These are phyloP conservation scores for Nannoperca obscura DNA, from an alignment of 2,797 vertebrate species.

Conservation along the genomic window DNA sequence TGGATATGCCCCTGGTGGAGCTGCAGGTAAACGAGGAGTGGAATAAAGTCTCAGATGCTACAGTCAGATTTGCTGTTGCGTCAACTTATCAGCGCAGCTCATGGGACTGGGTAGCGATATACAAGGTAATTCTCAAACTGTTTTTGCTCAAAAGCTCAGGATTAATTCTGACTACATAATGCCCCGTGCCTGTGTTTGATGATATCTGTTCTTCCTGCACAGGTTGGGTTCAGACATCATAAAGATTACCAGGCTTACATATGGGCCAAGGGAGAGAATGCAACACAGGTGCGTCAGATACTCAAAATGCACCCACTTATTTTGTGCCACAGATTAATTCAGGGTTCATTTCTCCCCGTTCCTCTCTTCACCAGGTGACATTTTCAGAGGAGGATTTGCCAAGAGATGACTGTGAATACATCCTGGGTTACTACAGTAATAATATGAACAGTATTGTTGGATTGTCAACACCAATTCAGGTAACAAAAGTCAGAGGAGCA, in stretches of 20 bases:
- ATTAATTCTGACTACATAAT: neutral
- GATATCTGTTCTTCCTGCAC: slow-evolving; percentile 7
- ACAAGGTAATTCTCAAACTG: slow-evolving; percentile 85
- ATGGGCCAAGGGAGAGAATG: slow-evolving; percentile 93
- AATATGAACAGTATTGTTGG: slow-evolving; percentile 92
- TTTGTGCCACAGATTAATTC: slow-evolving; percentile 3
- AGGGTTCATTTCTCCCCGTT: neutral
- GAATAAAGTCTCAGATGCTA: slow-evolving; percentile 90
- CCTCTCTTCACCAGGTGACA: slow-evolving; percentile 83
- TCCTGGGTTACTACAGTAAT: slow-evolving; percentile 95
- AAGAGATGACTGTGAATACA: slow-evolving; percentile 92
- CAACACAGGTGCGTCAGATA: slow-evolving; percentile 71
- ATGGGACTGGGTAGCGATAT: slow-evolving; percentile 99
- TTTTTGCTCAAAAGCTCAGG: neutral
- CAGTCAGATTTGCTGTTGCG: slow-evolving; percentile 89
- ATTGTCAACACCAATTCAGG: slow-evolving; percentile 94
- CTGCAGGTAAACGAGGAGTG: slow-evolving; percentile 93
- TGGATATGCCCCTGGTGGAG: slow-evolving; percentile 89
- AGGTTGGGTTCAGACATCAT: slow-evolving; percentile 88
- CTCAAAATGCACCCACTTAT: neutral
- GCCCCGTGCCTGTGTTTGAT: neutral
- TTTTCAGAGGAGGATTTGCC: slow-evolving; percentile 95
- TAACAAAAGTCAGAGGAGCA: slow-evolving; percentile 60
- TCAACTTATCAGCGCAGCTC: slow-evolving; percentile 92
- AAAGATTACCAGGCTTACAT: slow-evolving; percentile 96